These are phyloP conservation scores for Centropus bengalensis DNA, from an alignment of 2,113 vertebrate species.

Conservation along the genomic window DNA sequence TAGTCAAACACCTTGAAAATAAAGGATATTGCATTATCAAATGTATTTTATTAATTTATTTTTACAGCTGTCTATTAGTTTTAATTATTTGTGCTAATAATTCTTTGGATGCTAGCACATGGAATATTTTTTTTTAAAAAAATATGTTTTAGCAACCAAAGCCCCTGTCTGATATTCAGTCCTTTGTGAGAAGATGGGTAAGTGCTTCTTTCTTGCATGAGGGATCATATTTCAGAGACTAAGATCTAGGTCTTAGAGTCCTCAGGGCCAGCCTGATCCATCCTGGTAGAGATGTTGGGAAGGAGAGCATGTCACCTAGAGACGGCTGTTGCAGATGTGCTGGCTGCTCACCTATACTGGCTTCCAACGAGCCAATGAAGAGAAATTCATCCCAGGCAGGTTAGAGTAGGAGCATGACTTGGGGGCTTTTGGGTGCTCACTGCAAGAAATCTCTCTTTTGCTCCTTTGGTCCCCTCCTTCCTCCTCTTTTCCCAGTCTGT, in stretches of 20 bases:
- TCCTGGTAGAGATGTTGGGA: background rate
- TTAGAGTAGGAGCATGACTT: background rate
- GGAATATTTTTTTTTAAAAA: background rate
- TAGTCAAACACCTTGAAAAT: slow-evolving; percentile 65
- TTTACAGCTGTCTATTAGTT: slow-evolving; percentile 53
- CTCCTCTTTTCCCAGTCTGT: background rate
- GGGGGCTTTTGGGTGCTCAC: background rate
- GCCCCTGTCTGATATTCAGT: background rate
- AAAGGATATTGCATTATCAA: slow-evolving; percentile 57
- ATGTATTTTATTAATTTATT: slow-evolving; percentile 54
- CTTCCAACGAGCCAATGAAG: background rate
- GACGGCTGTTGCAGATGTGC: background rate
- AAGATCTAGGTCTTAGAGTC: background rate
- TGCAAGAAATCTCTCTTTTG: background rate
- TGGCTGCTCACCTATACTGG: background rate
- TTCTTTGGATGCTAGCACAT: background rate
- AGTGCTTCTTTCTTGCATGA: background rate
- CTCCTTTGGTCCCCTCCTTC: background rate
- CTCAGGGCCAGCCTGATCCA: background rate
- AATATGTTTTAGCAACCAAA: background rate
- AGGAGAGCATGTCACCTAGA: background rate
- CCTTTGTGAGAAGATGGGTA: background rate
- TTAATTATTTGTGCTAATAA: slow-evolving; percentile 51
- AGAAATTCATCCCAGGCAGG: background rate
- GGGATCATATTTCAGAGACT: background rate